Evolutionary conservation across 2,113 vertebrate genomes (phyloP).

Genomic region (Saguinus midas): DNA sequence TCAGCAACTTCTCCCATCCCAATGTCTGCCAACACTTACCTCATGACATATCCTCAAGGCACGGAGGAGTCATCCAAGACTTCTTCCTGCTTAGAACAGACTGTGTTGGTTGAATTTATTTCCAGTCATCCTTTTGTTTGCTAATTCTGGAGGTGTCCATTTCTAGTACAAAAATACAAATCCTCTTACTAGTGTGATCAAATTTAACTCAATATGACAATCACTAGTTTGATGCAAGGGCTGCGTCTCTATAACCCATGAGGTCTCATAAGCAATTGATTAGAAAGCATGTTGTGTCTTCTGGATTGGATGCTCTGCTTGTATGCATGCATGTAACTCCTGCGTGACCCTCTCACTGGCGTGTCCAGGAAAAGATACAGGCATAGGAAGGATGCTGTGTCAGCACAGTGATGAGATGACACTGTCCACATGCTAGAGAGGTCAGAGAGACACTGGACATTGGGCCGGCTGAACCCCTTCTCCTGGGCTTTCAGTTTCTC

Average conservation of each 20-base stretch:
- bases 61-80: background rate
- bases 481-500: background rate
- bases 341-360: accelerated
- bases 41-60: background rate
- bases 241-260: background rate
- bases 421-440: background rate
- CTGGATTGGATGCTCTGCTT: background rate
- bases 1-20: background rate
- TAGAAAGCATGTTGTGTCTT: background rate
- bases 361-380: background rate
- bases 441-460: accelerated
- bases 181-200: conserved; percentile 44
- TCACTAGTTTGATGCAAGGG: background rate
- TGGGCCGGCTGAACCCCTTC: accelerated
- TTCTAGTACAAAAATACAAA: conserved; percentile 58
- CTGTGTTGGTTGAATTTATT: conserved; percentile 41
- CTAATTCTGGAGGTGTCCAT: conserved; percentile 59
- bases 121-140: conserved; percentile 44
- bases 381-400: background rate
- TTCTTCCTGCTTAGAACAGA: conserved; percentile 25
- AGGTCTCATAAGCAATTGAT: conserved; percentile 21
- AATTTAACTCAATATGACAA: conserved; percentile 55
- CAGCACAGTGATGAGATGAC: accelerated
- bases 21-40: background rate
- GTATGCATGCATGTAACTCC: background rate